phyloP scores from a whole-genome alignment of 2,797 vertebrate species.

The Lithobates sylvaticus region DNA sequence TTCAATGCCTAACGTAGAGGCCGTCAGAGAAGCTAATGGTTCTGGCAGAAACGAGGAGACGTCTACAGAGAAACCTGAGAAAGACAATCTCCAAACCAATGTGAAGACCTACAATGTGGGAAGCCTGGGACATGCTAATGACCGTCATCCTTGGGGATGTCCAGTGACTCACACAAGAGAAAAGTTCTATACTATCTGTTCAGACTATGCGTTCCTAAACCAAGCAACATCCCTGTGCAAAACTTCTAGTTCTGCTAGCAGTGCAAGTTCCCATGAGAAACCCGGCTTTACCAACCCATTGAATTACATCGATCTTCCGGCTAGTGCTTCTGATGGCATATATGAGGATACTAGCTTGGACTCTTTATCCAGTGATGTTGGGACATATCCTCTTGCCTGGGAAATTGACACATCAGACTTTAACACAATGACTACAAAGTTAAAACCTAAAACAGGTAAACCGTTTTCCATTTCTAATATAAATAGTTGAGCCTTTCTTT shows the following conservation, averaged over 20 bases:
- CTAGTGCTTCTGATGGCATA: constrained; percentile 74
- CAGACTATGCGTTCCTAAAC: constrained; percentile 97
- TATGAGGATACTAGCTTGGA: constrained; percentile 85
- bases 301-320: constrained; percentile 73
- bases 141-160: constrained; percentile 90
- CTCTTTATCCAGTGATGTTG: constrained; percentile 76
- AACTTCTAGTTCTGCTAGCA: constrained; percentile 77
- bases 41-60: constrained; percentile 77
- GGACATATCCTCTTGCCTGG: constrained; percentile 91
- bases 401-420: constrained; percentile 97
- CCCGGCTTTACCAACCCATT: constrained; percentile 74
- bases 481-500: neutral
- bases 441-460: constrained; percentile 87
- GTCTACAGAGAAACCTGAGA: constrained; percentile 74
- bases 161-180: constrained; percentile 96
- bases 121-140: constrained; percentile 82
- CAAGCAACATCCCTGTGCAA: constrained; percentile 87
- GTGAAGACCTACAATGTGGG: constrained; percentile 76
- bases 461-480: neutral
- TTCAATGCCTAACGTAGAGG: constrained; percentile 93
- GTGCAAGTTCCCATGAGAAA: constrained; percentile 74
- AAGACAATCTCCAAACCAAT: constrained; percentile 65
- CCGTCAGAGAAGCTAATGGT: constrained; percentile 82
- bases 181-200: constrained; percentile 98
- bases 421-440: constrained; percentile 80